Evolutionary conservation across 2,888 invertebrate species (phyloP).

Genomic region (Caenorhabditis virilis): DNA sequence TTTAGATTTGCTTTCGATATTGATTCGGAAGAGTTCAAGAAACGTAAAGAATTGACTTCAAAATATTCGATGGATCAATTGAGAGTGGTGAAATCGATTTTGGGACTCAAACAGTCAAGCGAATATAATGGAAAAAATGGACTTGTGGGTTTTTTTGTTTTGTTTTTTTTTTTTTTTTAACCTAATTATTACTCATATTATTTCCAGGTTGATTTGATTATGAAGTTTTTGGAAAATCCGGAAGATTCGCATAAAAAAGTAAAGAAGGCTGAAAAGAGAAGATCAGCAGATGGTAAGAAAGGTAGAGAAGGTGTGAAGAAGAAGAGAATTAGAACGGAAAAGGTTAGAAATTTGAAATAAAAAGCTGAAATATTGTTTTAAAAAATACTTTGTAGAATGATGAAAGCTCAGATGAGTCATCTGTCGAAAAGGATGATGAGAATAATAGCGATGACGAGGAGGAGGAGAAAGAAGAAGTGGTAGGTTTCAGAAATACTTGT

Average conservation of each 20-base stretch:
- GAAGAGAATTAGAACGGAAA: too few relatives aligned
- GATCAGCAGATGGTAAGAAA: neutral
- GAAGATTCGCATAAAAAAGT: neutral
- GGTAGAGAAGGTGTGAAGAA: too few relatives aligned
- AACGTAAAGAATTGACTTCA: neutral
- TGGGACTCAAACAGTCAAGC: too few relatives aligned
- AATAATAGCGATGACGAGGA: too few relatives aligned
- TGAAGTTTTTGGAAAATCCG: conserved; percentile 7
- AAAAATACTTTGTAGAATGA: neutral
- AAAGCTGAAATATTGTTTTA: neutral
- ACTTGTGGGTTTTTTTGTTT: too few relatives aligned
- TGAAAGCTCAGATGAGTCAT: neutral
- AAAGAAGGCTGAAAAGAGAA: neutral
- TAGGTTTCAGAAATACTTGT: too few relatives aligned
- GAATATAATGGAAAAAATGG: too few relatives aligned
- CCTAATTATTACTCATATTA: too few relatives aligned
- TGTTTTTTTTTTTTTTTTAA: too few relatives aligned
- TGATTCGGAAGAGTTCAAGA: neutral
- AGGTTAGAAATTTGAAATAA: too few relatives aligned
- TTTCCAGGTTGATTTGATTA: neutral
- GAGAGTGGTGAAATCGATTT: neutral
- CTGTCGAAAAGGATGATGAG: neutral
- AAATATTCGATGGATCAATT: neutral
- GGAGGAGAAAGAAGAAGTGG: too few relatives aligned
- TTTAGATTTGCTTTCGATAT: conserved; percentile 5